Conservation (phyloP, 2,888 invertebrate species). For the Uloborus plumipes region DNA sequence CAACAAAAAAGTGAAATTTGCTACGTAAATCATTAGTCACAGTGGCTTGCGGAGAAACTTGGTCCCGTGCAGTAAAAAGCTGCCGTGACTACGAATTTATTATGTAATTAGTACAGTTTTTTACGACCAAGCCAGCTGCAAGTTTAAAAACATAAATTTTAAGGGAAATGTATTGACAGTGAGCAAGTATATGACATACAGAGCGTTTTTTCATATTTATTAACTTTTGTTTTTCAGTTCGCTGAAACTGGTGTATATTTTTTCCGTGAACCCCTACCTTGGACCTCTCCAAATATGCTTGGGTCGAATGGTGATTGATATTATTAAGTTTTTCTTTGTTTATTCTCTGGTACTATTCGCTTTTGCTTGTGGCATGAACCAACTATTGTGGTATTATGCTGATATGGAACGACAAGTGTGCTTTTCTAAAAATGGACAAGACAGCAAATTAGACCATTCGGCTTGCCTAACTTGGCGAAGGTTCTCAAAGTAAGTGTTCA, state of each 20-base stretch:
- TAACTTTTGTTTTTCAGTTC: conserved; percentile 71
- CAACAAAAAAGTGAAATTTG: too few species aligned
- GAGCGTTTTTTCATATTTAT: too few species aligned
- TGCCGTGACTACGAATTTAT: too few species aligned
- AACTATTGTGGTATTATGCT: conserved; percentile 91
- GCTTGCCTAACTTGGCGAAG: conserved; percentile 73
- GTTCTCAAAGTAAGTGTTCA: conserved; percentile 72
- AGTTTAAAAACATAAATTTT: too few species aligned
- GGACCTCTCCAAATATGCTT: conserved; percentile 77
- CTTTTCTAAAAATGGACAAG: conserved; percentile 55
- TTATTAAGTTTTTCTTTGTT: conserved; percentile 76
- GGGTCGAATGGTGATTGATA: conserved; percentile 77
- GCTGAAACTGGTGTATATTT: conserved; percentile 77
- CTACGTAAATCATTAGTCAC: too few species aligned
- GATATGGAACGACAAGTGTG: conserved; percentile 71
- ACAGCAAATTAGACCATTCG: conserved; percentile 59
- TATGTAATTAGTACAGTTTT: too few species aligned
- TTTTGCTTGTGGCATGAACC: conserved; percentile 80
- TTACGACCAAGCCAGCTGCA: too few species aligned
- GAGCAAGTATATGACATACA: too few species aligned
- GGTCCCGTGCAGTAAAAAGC: too few species aligned
- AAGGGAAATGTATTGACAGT: too few species aligned
- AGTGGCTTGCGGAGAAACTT: too few species aligned
- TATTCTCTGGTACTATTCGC: conserved; percentile 76
- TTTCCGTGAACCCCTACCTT: conserved; percentile 77